Evolutionary conservation across 2,797 vertebrate genomes (phyloP).

Genomic region (Dendrocincla tyrannina): DNA sequence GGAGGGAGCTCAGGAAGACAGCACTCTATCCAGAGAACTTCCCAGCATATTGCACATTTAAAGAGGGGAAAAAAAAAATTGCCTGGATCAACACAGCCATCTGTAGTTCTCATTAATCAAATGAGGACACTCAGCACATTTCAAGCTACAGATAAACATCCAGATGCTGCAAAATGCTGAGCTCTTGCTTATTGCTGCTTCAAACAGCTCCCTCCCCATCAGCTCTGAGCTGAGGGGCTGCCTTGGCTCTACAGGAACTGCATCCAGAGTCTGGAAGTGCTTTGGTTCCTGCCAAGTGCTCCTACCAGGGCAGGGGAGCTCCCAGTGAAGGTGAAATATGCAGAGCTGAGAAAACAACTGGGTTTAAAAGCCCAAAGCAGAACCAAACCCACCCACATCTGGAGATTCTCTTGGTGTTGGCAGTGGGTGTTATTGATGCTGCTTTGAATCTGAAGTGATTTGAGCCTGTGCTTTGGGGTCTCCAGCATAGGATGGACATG

Average conservation of each 20-base stretch:
- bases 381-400: accelerated
- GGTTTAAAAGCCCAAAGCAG: accelerated
- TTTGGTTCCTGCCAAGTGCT: background rate
- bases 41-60: background rate
- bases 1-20: background rate
- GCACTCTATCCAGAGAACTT: background rate
- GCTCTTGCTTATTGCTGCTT: background rate
- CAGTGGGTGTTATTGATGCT: background rate
- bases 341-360: background rate
- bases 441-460: background rate
- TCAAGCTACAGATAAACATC: background rate
- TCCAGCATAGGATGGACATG: background rate
- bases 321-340: background rate
- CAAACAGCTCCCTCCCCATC: background rate
- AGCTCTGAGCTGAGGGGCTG: background rate
- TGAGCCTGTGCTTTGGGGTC: background rate
- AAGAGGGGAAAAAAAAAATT: background rate
- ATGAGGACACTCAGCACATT: background rate
- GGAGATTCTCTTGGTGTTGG: background rate
- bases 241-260: background rate
- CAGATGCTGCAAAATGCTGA: background rate
- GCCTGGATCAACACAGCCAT: background rate
- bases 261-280: background rate
- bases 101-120: background rate
- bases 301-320: background rate